These are phyloP conservation scores for Ectobius pallidus DNA, from an alignment of 2,888 invertebrate genomes.

Conservation along the genomic window DNA sequence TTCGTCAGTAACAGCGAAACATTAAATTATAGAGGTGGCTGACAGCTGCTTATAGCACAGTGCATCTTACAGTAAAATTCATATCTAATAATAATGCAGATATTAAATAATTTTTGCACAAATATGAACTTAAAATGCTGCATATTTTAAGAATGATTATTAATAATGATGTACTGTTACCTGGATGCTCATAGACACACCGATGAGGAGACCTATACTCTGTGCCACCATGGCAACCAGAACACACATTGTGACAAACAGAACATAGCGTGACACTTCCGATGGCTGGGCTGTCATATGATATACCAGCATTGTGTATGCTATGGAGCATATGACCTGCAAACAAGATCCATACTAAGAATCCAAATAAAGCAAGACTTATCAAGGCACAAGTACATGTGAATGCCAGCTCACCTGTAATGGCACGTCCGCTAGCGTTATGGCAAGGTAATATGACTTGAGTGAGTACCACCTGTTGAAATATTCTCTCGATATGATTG, in stretches of 20 bases:
- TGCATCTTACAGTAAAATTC: too few species aligned
- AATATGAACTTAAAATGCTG: too few species aligned
- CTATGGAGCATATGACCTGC: constrained; percentile 71
- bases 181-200: constrained; percentile 79
- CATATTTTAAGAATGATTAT: too few species aligned
- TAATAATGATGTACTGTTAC: too few species aligned
- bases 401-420: constrained; percentile 62
- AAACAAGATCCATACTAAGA: constrained; percentile 46
- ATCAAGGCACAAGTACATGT: background rate
- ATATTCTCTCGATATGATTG: constrained; percentile 80
- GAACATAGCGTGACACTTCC: constrained; percentile 72
- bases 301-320: constrained; percentile 81
- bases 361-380: too few species aligned
- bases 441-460: constrained; percentile 80
- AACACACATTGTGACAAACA: constrained; percentile 74
- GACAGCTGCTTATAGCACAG: too few species aligned
- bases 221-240: constrained; percentile 85
- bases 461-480: constrained; percentile 91
- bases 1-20: too few species aligned
- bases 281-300: constrained; percentile 85
- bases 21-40: too few species aligned
- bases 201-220: constrained; percentile 83
- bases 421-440: constrained; percentile 80
- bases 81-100: too few species aligned
- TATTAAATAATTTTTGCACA: too few species aligned